Conservation (phyloP, 2,113 vertebrate genomes). For the Acanthisitta chloris region DNA sequence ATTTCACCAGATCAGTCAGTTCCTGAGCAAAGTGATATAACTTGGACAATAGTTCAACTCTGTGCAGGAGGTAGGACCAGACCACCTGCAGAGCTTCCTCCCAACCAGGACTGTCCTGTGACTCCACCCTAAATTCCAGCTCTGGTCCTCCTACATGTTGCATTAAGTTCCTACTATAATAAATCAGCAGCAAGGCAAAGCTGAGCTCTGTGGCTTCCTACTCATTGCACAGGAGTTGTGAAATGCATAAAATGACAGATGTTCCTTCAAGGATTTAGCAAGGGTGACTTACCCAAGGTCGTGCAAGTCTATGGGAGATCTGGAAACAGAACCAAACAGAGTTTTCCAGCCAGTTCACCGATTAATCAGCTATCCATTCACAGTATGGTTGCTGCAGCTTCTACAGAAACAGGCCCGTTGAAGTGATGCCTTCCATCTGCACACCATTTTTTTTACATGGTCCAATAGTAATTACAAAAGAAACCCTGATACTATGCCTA, state of each 20-base stretch:
- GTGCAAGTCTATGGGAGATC: not conserved
- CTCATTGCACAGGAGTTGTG: not conserved
- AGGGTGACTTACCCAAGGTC: not conserved
- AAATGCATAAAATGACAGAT: not conserved
- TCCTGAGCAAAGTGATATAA: not conserved
- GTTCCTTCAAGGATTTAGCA: not conserved
- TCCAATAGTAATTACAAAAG: not conserved
- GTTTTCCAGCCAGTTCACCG: not conserved
- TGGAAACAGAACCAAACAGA: not conserved
- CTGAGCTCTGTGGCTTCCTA: not conserved
- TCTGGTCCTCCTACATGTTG: not conserved
- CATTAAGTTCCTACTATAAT: not conserved
- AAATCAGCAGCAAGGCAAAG: not conserved
- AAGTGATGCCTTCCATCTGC: not conserved
- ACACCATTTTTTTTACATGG: not conserved
- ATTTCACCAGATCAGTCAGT: not conserved
- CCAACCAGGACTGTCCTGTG: not conserved
- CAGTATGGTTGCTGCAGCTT: not conserved
- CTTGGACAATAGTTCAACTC: not conserved
- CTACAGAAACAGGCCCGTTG: not conserved
- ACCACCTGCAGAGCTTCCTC: not conserved
- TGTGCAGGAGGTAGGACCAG: not conserved
- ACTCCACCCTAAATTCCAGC: not conserved
- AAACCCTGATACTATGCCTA: not conserved
- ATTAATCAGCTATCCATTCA: not conserved